A percentile compares a stretch with the other conserved stretches of the same genome.
These are phyloP conservation scores for Ctena decussata DNA, from an alignment of 2,888 invertebrate species.

Conservation along the genomic window DNA sequence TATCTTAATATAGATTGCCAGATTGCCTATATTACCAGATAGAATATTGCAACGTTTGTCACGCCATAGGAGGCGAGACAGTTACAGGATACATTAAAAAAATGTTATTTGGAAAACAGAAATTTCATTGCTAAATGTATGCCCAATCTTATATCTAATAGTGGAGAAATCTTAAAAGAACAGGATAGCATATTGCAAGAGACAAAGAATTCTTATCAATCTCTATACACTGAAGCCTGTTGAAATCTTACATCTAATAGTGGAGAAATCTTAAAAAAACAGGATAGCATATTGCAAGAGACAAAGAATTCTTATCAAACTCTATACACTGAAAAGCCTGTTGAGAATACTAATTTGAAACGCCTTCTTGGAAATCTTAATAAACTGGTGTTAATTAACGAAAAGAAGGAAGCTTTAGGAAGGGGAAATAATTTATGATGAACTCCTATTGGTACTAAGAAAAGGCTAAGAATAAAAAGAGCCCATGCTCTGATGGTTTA, in stretches of 20 bases:
- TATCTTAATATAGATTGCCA: no score
- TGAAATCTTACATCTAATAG: background rate
- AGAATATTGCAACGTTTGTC: no score
- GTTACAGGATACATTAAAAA: background rate
- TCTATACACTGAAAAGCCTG: background rate
- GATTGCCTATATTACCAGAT: no score
- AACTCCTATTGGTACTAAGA: background rate
- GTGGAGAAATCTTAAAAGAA: background rate
- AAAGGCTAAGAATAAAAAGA: background rate
- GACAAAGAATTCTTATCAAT: background rate
- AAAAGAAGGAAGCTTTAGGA: background rate
- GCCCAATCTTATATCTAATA: background rate
- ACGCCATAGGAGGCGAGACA: background rate
- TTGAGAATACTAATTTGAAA: background rate
- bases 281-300: background rate
- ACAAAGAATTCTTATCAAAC: background rate
- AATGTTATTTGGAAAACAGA: background rate
- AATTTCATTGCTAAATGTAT: background rate
- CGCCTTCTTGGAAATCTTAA: background rate
- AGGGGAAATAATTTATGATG: constrained; percentile 3
- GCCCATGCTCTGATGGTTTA: background rate
- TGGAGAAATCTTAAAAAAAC: background rate
- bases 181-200: background rate
- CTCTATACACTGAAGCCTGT: background rate
- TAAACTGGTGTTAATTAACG: background rate